These are phyloP conservation scores for Eupelmus urozonus DNA, from an alignment of 2,888 invertebrate genomes.

Conservation along the genomic window DNA sequence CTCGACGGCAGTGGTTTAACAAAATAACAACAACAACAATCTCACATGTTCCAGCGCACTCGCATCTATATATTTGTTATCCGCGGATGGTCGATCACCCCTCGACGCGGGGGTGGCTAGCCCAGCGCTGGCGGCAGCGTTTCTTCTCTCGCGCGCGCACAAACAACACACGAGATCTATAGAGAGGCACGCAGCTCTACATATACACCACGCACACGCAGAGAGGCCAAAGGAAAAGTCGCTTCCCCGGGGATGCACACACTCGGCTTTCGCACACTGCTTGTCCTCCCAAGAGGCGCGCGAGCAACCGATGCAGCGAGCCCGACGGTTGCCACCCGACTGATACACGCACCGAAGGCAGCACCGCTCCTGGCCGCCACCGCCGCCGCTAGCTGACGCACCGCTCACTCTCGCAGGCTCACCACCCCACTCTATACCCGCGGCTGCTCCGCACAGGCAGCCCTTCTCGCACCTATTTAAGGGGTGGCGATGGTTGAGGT, in stretches of 20 bases:
- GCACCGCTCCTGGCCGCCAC: not conserved
- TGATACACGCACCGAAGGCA: constrained; percentile 59
- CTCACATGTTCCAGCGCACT: constrained; percentile 17
- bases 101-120: too few species aligned
- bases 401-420: not conserved
- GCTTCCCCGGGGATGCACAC: not conserved
- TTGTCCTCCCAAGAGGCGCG: not conserved
- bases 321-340: constrained; percentile 75
- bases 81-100: not conserved
- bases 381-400: not conserved
- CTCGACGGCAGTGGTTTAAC: not conserved
- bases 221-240: not conserved
- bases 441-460: too few species aligned
- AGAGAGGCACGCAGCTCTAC: too few species aligned
- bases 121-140: not conserved
- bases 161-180: not conserved
- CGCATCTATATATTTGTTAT: not conserved
- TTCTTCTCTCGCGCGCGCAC: not conserved
- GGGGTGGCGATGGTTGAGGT: too few species aligned
- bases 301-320: constrained; percentile 56
- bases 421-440: too few species aligned
- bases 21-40: constrained; percentile 9
- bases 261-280: not conserved
- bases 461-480: too few species aligned
- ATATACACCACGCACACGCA: not conserved